These are phyloP conservation scores for Melieria crassipennis DNA, from an alignment of 2,888 invertebrate genomes.

Conservation along the genomic window DNA sequence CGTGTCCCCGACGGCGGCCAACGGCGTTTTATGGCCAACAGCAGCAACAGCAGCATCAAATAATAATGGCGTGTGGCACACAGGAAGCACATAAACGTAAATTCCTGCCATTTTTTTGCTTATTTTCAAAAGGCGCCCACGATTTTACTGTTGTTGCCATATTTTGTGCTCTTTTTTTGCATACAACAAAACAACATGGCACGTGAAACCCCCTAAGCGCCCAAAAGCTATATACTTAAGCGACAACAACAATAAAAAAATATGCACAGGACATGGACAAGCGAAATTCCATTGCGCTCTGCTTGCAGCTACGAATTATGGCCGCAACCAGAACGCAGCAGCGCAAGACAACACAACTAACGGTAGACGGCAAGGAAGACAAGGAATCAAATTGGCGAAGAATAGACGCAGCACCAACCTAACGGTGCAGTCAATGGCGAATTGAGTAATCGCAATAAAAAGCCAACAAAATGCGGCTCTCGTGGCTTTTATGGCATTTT, in stretches of 20 bases:
- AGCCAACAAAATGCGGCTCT: not conserved
- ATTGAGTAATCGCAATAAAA: not conserved
- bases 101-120: conserved; percentile 7
- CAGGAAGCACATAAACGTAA: conserved; percentile 27
- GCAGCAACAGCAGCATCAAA: conserved; percentile 3
- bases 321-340: too few relatives aligned
- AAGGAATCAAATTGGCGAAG: too few relatives aligned
- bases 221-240: too few relatives aligned
- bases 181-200: not conserved
- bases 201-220: too few relatives aligned
- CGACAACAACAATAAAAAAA: too few relatives aligned
- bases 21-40: not conserved
- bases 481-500: conserved; percentile 7
- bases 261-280: not conserved
- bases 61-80: not conserved
- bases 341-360: not conserved
- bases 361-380: too few relatives aligned
- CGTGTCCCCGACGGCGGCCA: not conserved
- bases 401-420: too few relatives aligned
- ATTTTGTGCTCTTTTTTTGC: not conserved
- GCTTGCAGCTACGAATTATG: not conserved
- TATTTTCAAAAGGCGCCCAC: not conserved
- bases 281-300: conserved; percentile 8
- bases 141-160: too few relatives aligned
- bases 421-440: not conserved